These are phyloP conservation scores for Strix aluco DNA, from an alignment of 2,113 vertebrate genomes.

Conservation along the genomic window DNA sequence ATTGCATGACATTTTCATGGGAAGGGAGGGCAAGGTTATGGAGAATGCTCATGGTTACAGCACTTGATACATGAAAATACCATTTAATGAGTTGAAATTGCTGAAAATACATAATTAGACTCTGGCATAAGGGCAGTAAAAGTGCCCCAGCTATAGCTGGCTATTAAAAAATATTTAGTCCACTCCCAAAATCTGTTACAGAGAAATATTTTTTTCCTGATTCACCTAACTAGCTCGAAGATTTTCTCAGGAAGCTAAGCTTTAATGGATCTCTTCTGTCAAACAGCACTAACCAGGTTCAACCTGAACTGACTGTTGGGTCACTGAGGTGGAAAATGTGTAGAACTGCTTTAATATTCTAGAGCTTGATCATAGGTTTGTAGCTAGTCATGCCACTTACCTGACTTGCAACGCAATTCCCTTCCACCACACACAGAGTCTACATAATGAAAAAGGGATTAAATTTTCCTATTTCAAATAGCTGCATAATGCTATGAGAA, in stretches of 20 bases:
- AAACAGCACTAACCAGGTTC: neutral
- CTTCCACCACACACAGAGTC: neutral
- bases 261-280: neutral
- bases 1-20: neutral
- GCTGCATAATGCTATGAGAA: neutral
- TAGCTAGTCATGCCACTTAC: neutral
- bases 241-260: neutral
- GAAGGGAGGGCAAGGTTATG: neutral
- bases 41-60: neutral
- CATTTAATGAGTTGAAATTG: neutral
- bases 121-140: neutral
- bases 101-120: neutral
- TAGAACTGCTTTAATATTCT: neutral
- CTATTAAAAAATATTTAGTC: neutral
- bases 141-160: rapidly evolving
- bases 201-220: neutral
- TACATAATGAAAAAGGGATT: neutral
- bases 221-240: neutral
- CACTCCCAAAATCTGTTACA: neutral
- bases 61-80: neutral
- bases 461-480: neutral
- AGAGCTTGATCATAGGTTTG: neutral
- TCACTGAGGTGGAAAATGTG: neutral
- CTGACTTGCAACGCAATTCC: neutral
- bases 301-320: neutral